Evolutionary conservation across 2,113 vertebrate species (phyloP).

Genomic region (Trichomycterus rosablanca): DNA sequence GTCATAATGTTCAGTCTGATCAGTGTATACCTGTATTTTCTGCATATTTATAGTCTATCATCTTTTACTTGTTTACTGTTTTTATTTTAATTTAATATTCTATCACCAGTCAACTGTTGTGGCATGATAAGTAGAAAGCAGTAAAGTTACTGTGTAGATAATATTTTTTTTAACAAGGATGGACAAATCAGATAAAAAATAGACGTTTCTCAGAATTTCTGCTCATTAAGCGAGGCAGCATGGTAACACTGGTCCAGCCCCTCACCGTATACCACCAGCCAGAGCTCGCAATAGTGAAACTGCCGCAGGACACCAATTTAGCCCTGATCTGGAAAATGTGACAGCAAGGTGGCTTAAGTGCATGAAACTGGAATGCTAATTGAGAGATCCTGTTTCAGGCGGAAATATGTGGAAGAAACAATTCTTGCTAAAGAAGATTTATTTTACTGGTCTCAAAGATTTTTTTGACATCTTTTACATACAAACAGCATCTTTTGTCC

Average conservation of each 20-base stretch:
- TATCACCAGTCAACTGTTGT: too few species aligned
- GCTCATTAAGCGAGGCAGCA: slow-evolving; percentile 40
- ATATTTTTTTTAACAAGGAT: slow-evolving; percentile 24
- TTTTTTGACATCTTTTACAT: too few species aligned
- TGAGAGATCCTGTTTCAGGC: slow-evolving; percentile 24
- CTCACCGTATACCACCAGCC: slow-evolving; percentile 23
- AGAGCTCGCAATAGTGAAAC: slow-evolving; percentile 22
- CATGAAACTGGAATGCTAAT: slow-evolving; percentile 40
- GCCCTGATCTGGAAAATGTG: slow-evolving; percentile 27
- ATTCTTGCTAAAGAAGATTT: background rate
- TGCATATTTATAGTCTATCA: too few species aligned
- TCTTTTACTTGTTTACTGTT: too few species aligned
- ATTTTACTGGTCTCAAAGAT: background rate
- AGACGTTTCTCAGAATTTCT: slow-evolving; percentile 31
- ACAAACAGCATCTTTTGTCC: background rate
- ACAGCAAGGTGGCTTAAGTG: slow-evolving; percentile 17
- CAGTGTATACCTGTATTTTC: too few species aligned
- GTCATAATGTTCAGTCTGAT: too few species aligned
- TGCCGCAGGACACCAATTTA: slow-evolving; percentile 39
- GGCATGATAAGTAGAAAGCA: too few species aligned
- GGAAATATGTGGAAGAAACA: background rate
- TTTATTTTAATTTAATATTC: too few species aligned
- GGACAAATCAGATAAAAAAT: slow-evolving; percentile 38
- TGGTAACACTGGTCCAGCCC: slow-evolving; percentile 30
- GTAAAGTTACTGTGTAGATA: too few species aligned